A percentile compares a stretch with the other conserved stretches of the same genome.
Evolutionary conservation across 2,797 vertebrate species (phyloP).

Genomic region (Enteromius afrohamiltoni): DNA sequence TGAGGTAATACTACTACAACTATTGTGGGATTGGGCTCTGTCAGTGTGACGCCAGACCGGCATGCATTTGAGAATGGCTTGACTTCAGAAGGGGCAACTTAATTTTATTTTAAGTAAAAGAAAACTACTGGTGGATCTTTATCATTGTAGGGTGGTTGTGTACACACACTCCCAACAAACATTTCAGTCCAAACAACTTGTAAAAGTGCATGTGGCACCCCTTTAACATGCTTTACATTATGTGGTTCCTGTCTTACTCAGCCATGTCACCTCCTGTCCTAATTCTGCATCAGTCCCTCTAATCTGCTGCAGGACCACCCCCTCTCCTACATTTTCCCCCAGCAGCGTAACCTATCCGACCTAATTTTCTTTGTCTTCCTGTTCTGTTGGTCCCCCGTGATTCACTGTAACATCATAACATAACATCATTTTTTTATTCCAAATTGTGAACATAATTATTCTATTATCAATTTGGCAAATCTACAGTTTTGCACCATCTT

Average conservation of each 20-base stretch:
- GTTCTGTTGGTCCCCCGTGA: constrained; percentile 14
- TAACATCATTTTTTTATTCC: not conserved
- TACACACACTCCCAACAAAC: too few relatives aligned
- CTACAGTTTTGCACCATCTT: not conserved
- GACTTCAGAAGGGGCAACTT: too few relatives aligned
- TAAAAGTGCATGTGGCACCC: too few relatives aligned
- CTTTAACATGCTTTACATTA: not conserved
- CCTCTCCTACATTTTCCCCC: not conserved
- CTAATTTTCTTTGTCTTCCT: constrained; percentile 29
- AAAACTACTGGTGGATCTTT: too few relatives aligned
- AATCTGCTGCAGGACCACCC: not conserved
- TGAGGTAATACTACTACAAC: too few relatives aligned
- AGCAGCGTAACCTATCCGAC: constrained; percentile 1
- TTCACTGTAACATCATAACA: constrained; percentile 24
- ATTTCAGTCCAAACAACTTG: too few relatives aligned
- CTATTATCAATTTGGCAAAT: not conserved
- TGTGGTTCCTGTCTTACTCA: constrained; percentile 10
- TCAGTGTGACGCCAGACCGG: too few relatives aligned
- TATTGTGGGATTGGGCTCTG: too few relatives aligned
- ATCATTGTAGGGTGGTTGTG: too few relatives aligned
- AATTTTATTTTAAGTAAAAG: too few relatives aligned
- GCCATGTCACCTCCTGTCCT: constrained; percentile 7
- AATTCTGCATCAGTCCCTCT: constrained; percentile 17
- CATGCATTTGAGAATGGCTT: too few relatives aligned
- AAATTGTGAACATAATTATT: not conserved